Conservation (phyloP, 2,888 invertebrate species). For the Dendrolimus pini region DNA sequence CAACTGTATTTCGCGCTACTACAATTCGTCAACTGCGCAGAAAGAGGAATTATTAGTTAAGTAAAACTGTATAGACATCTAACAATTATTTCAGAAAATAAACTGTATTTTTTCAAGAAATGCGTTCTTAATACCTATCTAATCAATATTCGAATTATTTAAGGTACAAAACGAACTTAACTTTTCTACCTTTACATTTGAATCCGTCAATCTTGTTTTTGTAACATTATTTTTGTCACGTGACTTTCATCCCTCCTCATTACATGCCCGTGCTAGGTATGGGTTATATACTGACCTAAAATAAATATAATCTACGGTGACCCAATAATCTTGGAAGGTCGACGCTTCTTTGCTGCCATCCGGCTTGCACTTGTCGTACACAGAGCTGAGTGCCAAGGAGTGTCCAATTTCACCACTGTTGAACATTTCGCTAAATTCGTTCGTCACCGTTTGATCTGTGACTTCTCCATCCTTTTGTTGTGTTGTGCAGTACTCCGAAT, state of each 20-base stretch:
- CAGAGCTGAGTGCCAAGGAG: slow-evolving; percentile 80
- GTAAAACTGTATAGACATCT: not conserved
- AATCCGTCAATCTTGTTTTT: too few relatives aligned
- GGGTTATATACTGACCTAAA: slow-evolving; percentile 74
- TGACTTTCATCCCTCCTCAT: too few relatives aligned
- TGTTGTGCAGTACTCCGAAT: slow-evolving; percentile 32
- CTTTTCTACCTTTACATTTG: too few relatives aligned
- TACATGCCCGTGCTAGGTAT: too few relatives aligned
- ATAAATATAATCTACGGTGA: slow-evolving; percentile 95
- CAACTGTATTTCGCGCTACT: too few relatives aligned
- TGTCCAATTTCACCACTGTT: slow-evolving; percentile 80
- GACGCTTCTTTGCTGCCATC: slow-evolving; percentile 78
- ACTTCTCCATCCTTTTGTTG: not conserved
- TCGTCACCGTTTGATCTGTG: not conserved
- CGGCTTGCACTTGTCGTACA: slow-evolving; percentile 75
- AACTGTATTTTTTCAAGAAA: too few relatives aligned
- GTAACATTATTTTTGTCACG: too few relatives aligned
- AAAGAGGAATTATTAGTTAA: too few relatives aligned
- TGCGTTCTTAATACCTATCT: too few relatives aligned
- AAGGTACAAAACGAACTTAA: too few relatives aligned
- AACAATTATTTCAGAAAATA: not conserved
- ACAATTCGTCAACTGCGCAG: too few relatives aligned
- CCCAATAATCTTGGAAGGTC: slow-evolving; percentile 85
- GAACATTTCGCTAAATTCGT: slow-evolving; percentile 53
- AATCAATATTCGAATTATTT: too few relatives aligned